Evolutionary conservation across 2,797 vertebrate genomes (phyloP), one percentile per base, ranked within the genome.

Genomic region (Peromyscus eremicus): DNA sequence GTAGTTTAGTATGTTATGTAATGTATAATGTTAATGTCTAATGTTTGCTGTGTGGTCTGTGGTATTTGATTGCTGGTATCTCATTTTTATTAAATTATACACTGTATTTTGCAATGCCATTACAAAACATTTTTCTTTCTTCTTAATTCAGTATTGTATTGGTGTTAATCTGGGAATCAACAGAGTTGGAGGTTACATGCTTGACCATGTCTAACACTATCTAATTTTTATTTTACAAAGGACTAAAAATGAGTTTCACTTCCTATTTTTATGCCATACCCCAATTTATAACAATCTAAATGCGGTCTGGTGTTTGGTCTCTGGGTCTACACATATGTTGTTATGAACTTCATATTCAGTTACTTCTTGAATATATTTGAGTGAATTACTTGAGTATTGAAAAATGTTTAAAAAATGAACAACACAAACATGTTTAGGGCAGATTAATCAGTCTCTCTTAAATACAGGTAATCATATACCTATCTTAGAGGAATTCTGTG

Each of bases 191-290:
- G 25, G 8, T 64, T 91, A 66, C 43, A 64, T 64, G 23, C 25
- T 77, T 88, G 43, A 32, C 13, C 17, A 52, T 77, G n/a, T 73
- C 43, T 87, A 55, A 16, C 82, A 88, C 62, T 71, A 46, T 37
- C 66, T 71, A 37, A 80, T 93, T 64, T 71, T 93, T 32, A 87
- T 88, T 77, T 88, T 32, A 66, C 37, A 71, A 40, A 60, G 73
- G 5, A 37, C 40, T 49, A 49, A 34, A 93, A 93, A 49, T 49
- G 43, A 93, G 52, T 29, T 19, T 82, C 13, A n/a, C 29, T 62
- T 55, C n/a, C 13, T 60, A 43, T 49, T 86, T 25, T n/a, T 70
- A 68, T 19, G 17, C 46, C 21, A 7, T 6, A 10, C 4, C 23
- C 5, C 40, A 17, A 43, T 88, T 83, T 66, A 79, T 8, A 46